Evolutionary conservation across 2,797 vertebrate species (phyloP).

Genomic region (Lindbergichthys nudifrons): DNA sequence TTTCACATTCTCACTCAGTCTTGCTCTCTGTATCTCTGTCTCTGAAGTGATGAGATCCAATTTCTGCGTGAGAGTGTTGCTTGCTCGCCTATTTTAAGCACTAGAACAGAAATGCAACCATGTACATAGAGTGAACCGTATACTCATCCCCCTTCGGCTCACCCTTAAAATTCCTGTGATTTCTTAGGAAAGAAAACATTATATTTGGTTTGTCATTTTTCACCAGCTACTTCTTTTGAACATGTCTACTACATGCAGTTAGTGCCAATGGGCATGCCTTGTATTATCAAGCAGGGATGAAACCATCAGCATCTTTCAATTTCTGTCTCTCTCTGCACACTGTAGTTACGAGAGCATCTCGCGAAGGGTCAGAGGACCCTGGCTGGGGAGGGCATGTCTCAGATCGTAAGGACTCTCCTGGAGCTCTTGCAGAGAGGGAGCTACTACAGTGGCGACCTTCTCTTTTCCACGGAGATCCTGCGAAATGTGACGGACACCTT

Average conservation of each 20-base stretch:
- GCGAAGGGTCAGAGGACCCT: conserved; percentile 99
- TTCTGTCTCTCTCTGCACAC: conserved; percentile 13
- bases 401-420: conserved; percentile 97
- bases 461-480: conserved; percentile 99
- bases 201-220: conserved; percentile 25
- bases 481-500: conserved; percentile 99
- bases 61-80: conserved; percentile 44
- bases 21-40: conserved; percentile 41
- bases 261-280: conserved; percentile 3
- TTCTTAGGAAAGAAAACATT: conserved; percentile 22
- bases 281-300: not conserved
- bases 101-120: conserved; percentile 11
- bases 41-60: conserved; percentile 54
- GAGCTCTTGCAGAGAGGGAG: conserved; percentile 95
- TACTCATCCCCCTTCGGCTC: conserved; percentile 3
- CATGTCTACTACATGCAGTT: conserved; percentile 8
- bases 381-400: conserved; percentile 98
- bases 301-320: conserved; percentile 1
- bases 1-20: conserved; percentile 18
- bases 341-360: conserved; percentile 96
- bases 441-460: conserved; percentile 98
- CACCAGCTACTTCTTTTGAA: conserved; percentile 5
- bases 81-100: conserved; percentile 57
- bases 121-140: conserved; percentile 18
- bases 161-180: conserved; percentile 39